Evolutionary conservation across 2,113 vertebrate species (phyloP), one percentile per base, ranked within the genome.

Genomic region (Chloropsis hardwickii): DNA sequence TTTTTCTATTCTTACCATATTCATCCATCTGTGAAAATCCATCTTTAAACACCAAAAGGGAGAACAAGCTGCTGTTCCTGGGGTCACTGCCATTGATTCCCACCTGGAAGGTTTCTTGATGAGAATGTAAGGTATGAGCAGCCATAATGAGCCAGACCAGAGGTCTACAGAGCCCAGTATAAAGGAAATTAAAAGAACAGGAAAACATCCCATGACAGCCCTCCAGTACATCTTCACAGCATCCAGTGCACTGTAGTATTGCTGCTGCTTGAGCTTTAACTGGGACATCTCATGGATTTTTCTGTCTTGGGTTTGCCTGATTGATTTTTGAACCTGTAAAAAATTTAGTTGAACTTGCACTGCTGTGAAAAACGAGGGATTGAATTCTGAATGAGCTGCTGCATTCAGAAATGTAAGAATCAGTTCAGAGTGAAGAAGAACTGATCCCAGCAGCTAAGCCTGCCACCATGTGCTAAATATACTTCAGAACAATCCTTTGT

Each of bases 381-480:
- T 45, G 42, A 88, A 93, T 87, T 80, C 61, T 93, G 81, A 89
- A 91, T 40, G 83, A 95, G 80, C 57, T 88, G 69, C 77, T 83
- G 47, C 80, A 27, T 77, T 93, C 57, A 60, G 80, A 66, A 86
- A 88, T 8, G 3, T 21, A 62, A 82, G 71, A 77, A 76, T 82
- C 77, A n/a, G 58, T 47, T 81, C 79, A 81, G 86, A 90, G 51
- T 42, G 23, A 74, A 61, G 69, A 72, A 80, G 84, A 86, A 78
- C 42, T 71, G 78, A 92, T 86, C 77, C 56, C 72, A 74, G 78
- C 69, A 95, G 91, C 91, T 53, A 94, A 96, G 74, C 87, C 94
- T 97, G 94, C 90, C 92, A 92, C 86, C 90, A 6, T 73, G 91
- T 92, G 94, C 88, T 93, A 93, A 91, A 85, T 78, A 45, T 16